Base-by-base conservation (phyloP, 2,113 vertebrate species). In the Xyrauchen texanus region DNA sequence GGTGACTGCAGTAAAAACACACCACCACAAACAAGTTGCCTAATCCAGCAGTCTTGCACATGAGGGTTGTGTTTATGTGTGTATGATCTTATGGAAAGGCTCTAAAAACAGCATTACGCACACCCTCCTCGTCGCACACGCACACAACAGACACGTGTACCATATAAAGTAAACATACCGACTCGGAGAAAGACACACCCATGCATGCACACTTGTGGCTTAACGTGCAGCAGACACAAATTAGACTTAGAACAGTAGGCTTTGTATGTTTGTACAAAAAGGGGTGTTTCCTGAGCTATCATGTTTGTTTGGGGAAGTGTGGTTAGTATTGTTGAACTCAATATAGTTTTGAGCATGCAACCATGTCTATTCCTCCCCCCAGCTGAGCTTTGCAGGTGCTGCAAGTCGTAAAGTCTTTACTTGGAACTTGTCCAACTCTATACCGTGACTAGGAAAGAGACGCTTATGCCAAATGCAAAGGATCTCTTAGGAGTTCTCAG, bases 321-420 rank as follows among this genome's bases (percentile, higher is more conserved):
- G 49, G 8, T 87, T 79, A 71, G 45, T 70, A 79, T 78, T 83
- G 62, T 74, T 85, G 84, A 86, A 79, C 81, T 83, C 87, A 80
- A 88, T 85, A 85, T 89, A 83, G 81, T 34, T 79, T 87, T 68
- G 6, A 63, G 68, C 64, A 1, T 44, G 84, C 86, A 83, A 72
- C 82, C 80, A 80, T 85, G 84, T 86, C 85, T 81, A 82, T 82
- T 85, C 79, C 86, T 83, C 85, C 84, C 21, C 86, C 80, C 88
- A 83, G 87, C 82, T 45, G 76, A 86, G 80, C 47, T 68, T 53
- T 85, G 86, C 88, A 90, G 86, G 85, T 90, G 88, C 85, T 90
- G 83, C 84, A 86, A 87, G 82, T 80, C 81, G 79, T 83, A 76
- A 80, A 82, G 57, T 84, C 85, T 83, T 60, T 60, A 70, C 64